Conservation (phyloP, 2,888 invertebrate genomes). For the Eustalomyia histrio region DNA sequence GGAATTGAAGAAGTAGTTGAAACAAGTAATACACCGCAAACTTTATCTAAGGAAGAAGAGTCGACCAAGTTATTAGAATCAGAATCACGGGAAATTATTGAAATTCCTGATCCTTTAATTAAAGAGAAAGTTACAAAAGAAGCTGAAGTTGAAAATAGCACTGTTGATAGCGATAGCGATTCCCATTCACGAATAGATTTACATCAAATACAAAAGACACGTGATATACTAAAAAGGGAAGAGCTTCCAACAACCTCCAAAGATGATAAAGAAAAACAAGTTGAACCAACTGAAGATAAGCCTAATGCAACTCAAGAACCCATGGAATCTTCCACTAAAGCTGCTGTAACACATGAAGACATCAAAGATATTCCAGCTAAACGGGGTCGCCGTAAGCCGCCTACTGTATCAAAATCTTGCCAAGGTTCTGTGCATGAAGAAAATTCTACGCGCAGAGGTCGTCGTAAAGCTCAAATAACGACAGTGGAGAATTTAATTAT, state of each 20-base stretch:
- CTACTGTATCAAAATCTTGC: conserved; percentile 16
- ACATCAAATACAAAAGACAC: conserved; percentile 20
- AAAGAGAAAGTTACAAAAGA: neutral
- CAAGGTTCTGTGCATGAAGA: conserved; percentile 21
- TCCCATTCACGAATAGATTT: neutral
- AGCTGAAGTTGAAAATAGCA: neutral
- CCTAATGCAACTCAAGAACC: neutral
- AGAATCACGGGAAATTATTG: neutral
- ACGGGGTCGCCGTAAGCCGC: conserved; percentile 5
- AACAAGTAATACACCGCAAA: too few relatives aligned
- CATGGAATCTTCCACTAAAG: neutral
- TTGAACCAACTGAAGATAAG: neutral
- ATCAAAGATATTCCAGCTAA: neutral
- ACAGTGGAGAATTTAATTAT: neutral
- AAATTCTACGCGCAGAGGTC: conserved; percentile 20
- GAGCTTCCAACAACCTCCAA: neutral
- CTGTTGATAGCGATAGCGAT: neutral
- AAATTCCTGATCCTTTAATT: neutral
- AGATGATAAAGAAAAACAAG: neutral
- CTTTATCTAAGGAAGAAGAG: neutral
- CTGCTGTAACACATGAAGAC: neutral
- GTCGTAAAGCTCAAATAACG: conserved; percentile 12
- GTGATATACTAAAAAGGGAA: neutral
- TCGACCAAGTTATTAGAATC: neutral
- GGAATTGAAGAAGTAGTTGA: neutral